Base-by-base conservation (phyloP, 2,888 invertebrate species). In the Meta bourneti region DNA sequence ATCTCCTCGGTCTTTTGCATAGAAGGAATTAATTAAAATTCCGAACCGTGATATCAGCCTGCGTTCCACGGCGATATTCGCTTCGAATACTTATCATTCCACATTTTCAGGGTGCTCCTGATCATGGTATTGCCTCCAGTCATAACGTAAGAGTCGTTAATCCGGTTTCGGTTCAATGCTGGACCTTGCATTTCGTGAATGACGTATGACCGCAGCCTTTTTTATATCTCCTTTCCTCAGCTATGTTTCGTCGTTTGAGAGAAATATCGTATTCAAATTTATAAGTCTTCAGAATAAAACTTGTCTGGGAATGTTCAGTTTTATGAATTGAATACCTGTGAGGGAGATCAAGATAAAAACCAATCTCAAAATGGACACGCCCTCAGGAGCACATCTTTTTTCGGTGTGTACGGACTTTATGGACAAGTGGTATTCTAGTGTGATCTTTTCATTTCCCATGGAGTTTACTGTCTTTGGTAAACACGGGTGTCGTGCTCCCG, bases 111-210 rank as follows among this genome's bases (percentile, higher is more conserved):
- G 77, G 77, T 9, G 69, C 71, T 19, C 84, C 74, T 13, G 34
- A 34, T 34, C 34, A 34, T 19, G 71, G 83, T 20, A 79, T 49
- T 49, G 80, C 80, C 87, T 20, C 72, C 11, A 80, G 80, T 34
- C 72, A 84, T 82, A 82, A 72, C 49, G 79, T 70, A 13, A 79
- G 80, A 88, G 88, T 88, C 88, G 88, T 81, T 74, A 71, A 74
- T 80, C 88, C 88, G 88, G 88, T 88, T 88, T 80, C 20, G 51
- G 34, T 75, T 70, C n/a, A 79, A 74, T 16, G 54, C 34, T 16
- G 84, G 72, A 84, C 84, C 84, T 84, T 74, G 83, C 83, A 54
- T 52, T 13, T 16, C 16, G 51, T 34, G 61, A 83, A 72, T 72
- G 74, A 52, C 71, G 72, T 54, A 54, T 70, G 54, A 52, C 74